These are phyloP conservation scores for Acrocera orbiculus DNA, from an alignment of 2,888 invertebrate genomes.

Conservation along the genomic window DNA sequence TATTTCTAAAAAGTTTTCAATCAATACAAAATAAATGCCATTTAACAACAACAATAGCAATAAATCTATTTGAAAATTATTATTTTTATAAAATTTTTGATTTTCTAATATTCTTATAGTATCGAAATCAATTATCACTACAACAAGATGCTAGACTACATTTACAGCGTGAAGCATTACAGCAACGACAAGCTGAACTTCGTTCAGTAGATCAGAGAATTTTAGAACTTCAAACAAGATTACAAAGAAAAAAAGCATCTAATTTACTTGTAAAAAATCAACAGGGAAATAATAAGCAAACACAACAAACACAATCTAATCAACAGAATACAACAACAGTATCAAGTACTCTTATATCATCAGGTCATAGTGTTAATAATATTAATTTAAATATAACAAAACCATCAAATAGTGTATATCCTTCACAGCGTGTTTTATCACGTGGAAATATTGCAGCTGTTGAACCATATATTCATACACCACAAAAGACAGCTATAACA, in stretches of 20 bases:
- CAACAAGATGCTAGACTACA: conserved; percentile 83
- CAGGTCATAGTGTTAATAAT: conserved; percentile 11
- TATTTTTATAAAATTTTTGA: too few relatives aligned
- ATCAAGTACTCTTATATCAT: conserved; percentile 15
- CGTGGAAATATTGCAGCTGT: conserved; percentile 73
- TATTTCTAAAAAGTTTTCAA: too few relatives aligned
- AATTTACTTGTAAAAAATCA: conserved; percentile 48
- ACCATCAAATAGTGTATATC: conserved; percentile 21
- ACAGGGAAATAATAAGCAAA: conserved; percentile 13
- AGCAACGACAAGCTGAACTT: conserved; percentile 80
- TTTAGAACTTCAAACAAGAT: conserved; percentile 77
- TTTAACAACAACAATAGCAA: too few relatives aligned
- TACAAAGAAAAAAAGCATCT: conserved; percentile 73
- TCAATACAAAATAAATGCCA: too few relatives aligned
- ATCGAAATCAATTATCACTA: conserved; percentile 89
- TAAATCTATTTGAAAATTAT: too few relatives aligned
- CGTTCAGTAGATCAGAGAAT: conserved; percentile 83
- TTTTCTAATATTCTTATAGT: conserved; percentile 51
- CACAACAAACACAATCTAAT: conserved; percentile 25
- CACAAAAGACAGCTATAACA: conserved; percentile 38
- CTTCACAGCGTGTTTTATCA: conserved; percentile 30
- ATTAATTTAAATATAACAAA: conserved; percentile 4
- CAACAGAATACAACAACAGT: conserved; percentile 25
- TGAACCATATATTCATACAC: conserved; percentile 75
- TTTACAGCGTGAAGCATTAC: conserved; percentile 73